These are phyloP conservation scores for Isurus oxyrinchus DNA, from an alignment of 2,113 vertebrate species.

Conservation along the genomic window DNA sequence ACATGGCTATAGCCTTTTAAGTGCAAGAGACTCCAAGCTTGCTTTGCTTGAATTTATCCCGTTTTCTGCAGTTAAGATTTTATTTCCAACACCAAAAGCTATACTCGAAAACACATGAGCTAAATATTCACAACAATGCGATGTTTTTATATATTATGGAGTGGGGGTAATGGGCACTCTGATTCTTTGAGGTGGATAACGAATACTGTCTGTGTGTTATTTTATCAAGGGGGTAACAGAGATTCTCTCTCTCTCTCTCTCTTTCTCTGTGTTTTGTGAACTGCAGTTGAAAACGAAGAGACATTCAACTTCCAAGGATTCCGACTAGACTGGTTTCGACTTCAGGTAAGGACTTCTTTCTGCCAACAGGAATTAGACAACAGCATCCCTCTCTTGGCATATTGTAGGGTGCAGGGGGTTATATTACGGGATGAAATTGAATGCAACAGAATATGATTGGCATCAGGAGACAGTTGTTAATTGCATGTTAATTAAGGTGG, in stretches of 20 bases:
- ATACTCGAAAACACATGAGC: no score
- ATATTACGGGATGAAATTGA: neutral
- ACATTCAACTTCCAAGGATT: slow-evolving; percentile 73
- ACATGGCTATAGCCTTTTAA: no score
- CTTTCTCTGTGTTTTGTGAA: slow-evolving; percentile 29
- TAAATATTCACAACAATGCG: no score
- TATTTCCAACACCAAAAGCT: no score
- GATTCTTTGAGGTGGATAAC: no score
- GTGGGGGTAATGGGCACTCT: no score
- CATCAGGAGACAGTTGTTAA: neutral
- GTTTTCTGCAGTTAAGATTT: no score
- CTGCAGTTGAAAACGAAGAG: slow-evolving; percentile 67
- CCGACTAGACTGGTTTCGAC: slow-evolving; percentile 83
- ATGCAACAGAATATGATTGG: neutral
- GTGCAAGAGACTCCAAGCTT: no score
- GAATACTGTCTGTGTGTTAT: neutral
- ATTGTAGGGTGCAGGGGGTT: neutral
- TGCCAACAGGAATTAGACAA: neutral
- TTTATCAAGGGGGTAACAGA: neutral
- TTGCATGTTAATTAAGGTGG: neutral
- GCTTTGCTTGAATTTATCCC: no score
- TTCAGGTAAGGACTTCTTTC: slow-evolving; percentile 64
- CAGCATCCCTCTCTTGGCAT: neutral
- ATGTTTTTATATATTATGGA: no score
- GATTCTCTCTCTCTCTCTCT: neutral